phyloP scores from a whole-genome alignment of 2,113 vertebrate genomes.

The Tupaia chinensis region DNA sequence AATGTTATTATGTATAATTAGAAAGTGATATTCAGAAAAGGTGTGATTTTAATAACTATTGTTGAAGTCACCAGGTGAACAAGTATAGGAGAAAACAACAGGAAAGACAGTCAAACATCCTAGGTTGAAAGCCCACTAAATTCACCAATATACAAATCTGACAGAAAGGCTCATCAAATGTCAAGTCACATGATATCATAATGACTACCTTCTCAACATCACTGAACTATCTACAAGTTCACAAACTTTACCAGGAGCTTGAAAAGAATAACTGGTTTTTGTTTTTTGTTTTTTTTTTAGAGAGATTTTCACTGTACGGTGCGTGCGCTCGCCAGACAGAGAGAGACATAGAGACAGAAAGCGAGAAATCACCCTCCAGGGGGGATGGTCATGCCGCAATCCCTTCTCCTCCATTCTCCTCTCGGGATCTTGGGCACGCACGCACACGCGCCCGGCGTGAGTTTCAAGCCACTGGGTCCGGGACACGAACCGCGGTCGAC shows the following conservation, averaged over 20 bases:
- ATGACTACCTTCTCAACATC: neutral
- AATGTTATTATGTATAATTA: neutral
- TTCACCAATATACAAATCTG: slow-evolving; percentile 1
- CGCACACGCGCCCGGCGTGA: too few species aligned
- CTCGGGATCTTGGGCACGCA: too few species aligned
- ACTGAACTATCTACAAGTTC: neutral
- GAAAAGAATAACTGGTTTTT: slow-evolving; percentile 28
- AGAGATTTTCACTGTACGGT: too few species aligned
- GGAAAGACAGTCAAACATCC: neutral
- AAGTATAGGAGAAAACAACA: neutral
- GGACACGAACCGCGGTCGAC: too few species aligned
- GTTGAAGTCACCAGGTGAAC: slow-evolving; percentile 14
- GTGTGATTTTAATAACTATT: slow-evolving; percentile 16
- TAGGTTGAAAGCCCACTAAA: neutral
- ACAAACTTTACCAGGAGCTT: neutral
- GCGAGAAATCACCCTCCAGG: too few species aligned
- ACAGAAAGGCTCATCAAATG: neutral
- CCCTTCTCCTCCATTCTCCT: too few species aligned
- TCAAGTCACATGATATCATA: slow-evolving; percentile 18
- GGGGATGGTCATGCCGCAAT: too few species aligned
- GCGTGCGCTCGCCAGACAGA: too few species aligned
- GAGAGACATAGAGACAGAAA: too few species aligned
- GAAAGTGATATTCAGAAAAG: neutral
- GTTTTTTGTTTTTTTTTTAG: too few species aligned
- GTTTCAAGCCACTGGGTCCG: too few species aligned